These are phyloP conservation scores for Catharus minimus DNA, from an alignment of 2,113 vertebrate genomes.

Conservation along the genomic window DNA sequence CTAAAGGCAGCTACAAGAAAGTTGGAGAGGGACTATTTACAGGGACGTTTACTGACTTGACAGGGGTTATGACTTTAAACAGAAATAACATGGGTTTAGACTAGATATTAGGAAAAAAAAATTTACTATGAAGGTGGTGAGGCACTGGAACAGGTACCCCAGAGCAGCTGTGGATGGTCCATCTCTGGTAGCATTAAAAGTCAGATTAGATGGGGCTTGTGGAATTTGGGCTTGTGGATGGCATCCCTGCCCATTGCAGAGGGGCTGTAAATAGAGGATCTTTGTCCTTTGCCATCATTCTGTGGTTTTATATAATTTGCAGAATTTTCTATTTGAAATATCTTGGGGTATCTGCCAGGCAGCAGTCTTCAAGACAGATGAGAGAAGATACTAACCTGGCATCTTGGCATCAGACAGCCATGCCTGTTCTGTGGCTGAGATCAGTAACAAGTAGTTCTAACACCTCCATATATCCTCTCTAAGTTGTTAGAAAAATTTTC, in stretches of 20 bases:
- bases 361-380: not conserved
- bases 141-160: not conserved
- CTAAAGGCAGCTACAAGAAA: not conserved
- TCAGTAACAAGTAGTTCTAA: not conserved
- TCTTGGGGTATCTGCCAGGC: not conserved
- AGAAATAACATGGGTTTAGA: not conserved
- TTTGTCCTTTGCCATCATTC: not conserved
- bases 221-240: not conserved
- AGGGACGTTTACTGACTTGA: no score
- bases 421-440: not conserved
- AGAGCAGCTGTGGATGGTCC: not conserved
- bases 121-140: not conserved
- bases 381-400: not conserved
- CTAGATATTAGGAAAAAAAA: not conserved
- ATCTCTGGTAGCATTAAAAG: not conserved
- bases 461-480: not conserved
- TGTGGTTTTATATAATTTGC: not conserved
- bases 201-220: not conserved
- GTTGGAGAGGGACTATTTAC: not conserved
- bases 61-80: not conserved
- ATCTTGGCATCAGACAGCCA: not conserved
- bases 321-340: not conserved
- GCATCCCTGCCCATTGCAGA: no score
- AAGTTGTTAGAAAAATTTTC: not conserved
- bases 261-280: not conserved